Evolutionary conservation across 2,797 vertebrate species (phyloP), one percentile per base, ranked within the genome.

Genomic region (Manis javanica): DNA sequence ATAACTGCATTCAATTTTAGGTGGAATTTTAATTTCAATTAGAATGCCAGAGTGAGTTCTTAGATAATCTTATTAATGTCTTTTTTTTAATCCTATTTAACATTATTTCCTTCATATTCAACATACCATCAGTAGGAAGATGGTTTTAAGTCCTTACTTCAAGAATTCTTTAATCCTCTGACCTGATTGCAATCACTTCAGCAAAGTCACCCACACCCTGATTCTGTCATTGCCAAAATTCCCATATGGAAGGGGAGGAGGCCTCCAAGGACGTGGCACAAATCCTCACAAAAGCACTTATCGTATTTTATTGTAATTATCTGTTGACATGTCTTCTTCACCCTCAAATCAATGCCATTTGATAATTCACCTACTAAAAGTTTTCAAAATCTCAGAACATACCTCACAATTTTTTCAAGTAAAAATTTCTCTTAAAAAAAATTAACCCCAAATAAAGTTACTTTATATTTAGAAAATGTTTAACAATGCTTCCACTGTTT

Each of bases 131-230:
- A 87, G 12, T 87, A 78, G 63, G 66, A 95, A 95, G 85, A 82
- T 46, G 92, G 77, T 59, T 94, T 85, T 69, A 96, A 95, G 82
- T 91, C 53, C 69, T 78, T 92, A 8, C 74, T 92, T 95, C 42
- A 91, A 96, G 86, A 87, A 85, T 97, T 92, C 95, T 92, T 95
- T 83, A 77, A 91, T 96, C 74, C 74, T 83, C 51, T 96, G 96
- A 96, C 96, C 96, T 95, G 94, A 94, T 51, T 95, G 92, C 92
- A 94, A 91, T 96, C 96, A 96, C 82, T 92, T 90, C 90, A 94
- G 87, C 87, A 93, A 82, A 96, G 74, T 84, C 85, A 51, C 94
- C 96, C 96, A 94, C 89, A 92, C 72, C 85, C 97, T 82, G 78
- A 96, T 79, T 88, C 90, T 92, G 66, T 86, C 96, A 85, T 37